phyloP scores from a whole-genome alignment of 2,888 invertebrate species.

The Oligia strigilis region DNA sequence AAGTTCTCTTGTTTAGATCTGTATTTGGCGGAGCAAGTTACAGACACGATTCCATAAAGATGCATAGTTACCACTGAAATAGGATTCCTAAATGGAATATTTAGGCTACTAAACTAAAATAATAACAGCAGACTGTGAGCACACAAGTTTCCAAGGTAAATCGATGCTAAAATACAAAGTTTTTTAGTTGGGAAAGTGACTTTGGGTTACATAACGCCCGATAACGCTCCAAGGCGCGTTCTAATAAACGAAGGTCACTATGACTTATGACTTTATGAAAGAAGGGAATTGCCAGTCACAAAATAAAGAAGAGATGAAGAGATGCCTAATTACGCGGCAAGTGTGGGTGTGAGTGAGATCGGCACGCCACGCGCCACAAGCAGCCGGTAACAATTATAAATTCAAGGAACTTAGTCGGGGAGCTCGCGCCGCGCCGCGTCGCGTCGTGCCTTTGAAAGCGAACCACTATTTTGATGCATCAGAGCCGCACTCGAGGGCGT shows the following conservation, averaged over 20 bases:
- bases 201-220: conserved; percentile 49
- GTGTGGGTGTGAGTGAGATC: conserved; percentile 60
- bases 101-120: conserved; percentile 51
- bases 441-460: conserved; percentile 67
- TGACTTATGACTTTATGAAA: conserved; percentile 39
- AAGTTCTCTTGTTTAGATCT: conserved; percentile 23
- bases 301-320: conserved; percentile 57
- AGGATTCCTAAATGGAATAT: conserved; percentile 54
- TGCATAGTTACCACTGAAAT: conserved; percentile 40
- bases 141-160: conserved; percentile 59
- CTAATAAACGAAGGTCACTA: conserved; percentile 59
- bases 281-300: conserved; percentile 50
- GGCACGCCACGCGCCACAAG: conserved; percentile 62
- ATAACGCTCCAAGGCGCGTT: conserved; percentile 38
- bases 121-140: conserved; percentile 39
- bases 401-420: conserved; percentile 68
- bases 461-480: conserved; percentile 71
- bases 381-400: conserved; percentile 73
- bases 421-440: conserved; percentile 40
- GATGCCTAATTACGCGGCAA: conserved; percentile 66
- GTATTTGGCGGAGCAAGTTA: conserved; percentile 25
- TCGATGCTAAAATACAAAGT: conserved; percentile 55
- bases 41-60: conserved; percentile 47
- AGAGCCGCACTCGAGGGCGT: conserved; percentile 71
- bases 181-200: conserved; percentile 53